Evolutionary conservation across 2,888 invertebrate species (phyloP).

Genomic region (Luperina testacea): DNA sequence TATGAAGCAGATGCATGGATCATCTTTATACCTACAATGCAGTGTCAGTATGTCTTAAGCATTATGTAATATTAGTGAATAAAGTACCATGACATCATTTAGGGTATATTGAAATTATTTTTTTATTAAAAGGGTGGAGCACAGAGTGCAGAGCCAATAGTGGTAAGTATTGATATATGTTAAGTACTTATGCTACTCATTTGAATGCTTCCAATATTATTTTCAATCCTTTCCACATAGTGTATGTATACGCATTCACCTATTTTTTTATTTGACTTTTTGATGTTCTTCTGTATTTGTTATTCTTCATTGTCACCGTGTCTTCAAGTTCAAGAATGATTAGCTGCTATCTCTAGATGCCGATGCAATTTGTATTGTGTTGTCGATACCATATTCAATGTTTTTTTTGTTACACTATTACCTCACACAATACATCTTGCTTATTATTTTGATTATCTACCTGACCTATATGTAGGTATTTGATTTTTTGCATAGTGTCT

Average conservation of each 20-base stretch:
- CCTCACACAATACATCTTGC: constrained; percentile 76
- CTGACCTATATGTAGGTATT: constrained; percentile 53
- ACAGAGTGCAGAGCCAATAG: constrained; percentile 98
- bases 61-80: constrained; percentile 22
- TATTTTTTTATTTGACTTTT: constrained; percentile 68
- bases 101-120: constrained; percentile 68
- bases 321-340: constrained; percentile 69
- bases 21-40: constrained; percentile 21
- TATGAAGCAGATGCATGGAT: constrained; percentile 45
- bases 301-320: constrained; percentile 64
- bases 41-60: constrained; percentile 10
- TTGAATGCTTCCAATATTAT: constrained; percentile 70
- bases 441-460: constrained; percentile 65
- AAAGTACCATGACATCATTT: constrained; percentile 44
- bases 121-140: constrained; percentile 93
- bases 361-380: constrained; percentile 81
- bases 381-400: constrained; percentile 61
- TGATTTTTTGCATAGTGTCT: constrained; percentile 60
- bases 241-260: constrained; percentile 66
- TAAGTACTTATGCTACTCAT: constrained; percentile 69
- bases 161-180: constrained; percentile 93
- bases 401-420: constrained; percentile 67
- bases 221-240: constrained; percentile 65
- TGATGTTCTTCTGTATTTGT: constrained; percentile 65
- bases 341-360: constrained; percentile 90